Conservation (phyloP, 2,888 invertebrate genomes). For the Charanyca ferruginea region DNA sequence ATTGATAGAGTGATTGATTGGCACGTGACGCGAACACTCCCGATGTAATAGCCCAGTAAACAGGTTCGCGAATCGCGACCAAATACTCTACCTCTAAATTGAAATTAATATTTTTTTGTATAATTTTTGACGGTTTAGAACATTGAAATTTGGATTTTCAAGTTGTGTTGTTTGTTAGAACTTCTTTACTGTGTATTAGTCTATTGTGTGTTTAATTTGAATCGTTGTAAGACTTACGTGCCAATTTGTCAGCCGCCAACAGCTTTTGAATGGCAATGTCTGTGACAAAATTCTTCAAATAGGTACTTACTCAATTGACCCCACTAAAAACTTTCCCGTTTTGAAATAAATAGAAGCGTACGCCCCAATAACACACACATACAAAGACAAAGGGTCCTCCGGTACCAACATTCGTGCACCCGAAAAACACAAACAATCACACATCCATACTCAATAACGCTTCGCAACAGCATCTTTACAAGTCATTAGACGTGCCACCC, state of each 20-base stretch:
- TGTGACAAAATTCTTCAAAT: conserved; percentile 6
- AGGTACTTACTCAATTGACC: conserved; percentile 7
- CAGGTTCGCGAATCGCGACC: conserved; percentile 54
- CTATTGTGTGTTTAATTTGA: neutral
- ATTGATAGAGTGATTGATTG: conserved; percentile 81
- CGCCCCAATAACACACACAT: conserved; percentile 48
- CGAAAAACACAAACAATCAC: conserved; percentile 65
- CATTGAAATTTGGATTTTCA: neutral
- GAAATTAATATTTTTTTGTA: conserved; percentile 51
- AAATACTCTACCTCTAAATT: conserved; percentile 52
- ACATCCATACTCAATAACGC: conserved; percentile 69
- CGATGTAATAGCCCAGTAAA: conserved; percentile 63
- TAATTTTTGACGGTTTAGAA: conserved; percentile 27
- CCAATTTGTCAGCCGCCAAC: neutral
- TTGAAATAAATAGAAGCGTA: conserved; percentile 22
- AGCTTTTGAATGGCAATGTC: neutral
- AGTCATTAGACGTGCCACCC: conserved; percentile 85
- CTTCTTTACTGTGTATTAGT: neutral
- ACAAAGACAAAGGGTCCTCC: conserved; percentile 17
- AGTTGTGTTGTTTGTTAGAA: neutral
- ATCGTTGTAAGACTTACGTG: too few species aligned
- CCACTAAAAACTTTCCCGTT: conserved; percentile 31
- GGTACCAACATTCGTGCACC: conserved; percentile 34
- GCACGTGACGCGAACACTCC: conserved; percentile 76
- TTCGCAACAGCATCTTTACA: conserved; percentile 85